Conservation (phyloP, 2,888 invertebrate genomes). For the Cantharis rustica region DNA sequence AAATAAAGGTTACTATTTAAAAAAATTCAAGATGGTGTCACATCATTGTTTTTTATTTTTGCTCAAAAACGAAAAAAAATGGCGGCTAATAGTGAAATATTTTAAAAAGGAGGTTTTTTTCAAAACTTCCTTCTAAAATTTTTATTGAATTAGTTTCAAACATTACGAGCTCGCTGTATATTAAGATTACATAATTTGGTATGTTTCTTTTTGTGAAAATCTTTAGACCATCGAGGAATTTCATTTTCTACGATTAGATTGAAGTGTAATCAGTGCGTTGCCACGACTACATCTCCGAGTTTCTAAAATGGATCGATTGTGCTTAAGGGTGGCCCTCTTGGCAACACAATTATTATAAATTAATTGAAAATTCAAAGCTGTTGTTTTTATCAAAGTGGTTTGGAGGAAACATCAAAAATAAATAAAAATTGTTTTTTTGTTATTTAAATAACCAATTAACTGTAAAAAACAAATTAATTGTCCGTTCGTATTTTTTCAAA, state of each 20-base stretch:
- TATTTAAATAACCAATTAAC: not conserved
- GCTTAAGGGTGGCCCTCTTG: not conserved
- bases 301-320: not conserved
- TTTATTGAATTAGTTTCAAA: no score
- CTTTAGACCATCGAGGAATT: not conserved
- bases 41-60: no score
- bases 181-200: not conserved
- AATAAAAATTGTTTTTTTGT: not conserved
- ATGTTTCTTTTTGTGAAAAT: not conserved
- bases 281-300: not conserved
- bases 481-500: not conserved
- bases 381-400: not conserved
- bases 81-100: no score
- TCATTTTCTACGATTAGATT: not conserved
- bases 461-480: not conserved
- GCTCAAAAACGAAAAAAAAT: no score
- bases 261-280: not conserved
- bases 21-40: no score
- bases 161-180: no score
- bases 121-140: no score
- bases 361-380: not conserved
- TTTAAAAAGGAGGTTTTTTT: no score
- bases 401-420: not conserved
- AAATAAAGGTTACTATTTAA: no score
- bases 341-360: not conserved